A percentile compares a stretch with the other conserved stretches of the same genome.
Conservation (phyloP, 2,888 invertebrate genomes). For the Latheticus oryzae region DNA sequence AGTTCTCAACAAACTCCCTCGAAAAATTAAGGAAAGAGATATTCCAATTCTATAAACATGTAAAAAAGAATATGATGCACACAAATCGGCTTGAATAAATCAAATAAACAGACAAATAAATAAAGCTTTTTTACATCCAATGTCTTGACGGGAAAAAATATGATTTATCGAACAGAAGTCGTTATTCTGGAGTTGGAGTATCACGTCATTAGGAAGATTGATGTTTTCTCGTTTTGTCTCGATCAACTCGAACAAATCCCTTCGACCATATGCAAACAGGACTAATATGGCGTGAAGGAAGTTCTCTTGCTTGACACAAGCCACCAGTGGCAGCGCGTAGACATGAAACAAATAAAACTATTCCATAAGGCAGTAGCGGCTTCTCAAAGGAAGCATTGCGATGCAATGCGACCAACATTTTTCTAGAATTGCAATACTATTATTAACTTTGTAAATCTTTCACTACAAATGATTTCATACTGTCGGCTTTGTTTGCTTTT, state of each 20-base stretch:
- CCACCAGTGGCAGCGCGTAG: too few species aligned
- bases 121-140: slow-evolving; percentile 10
- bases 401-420: too few species aligned
- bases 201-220: slow-evolving; percentile 31
- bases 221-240: slow-evolving; percentile 20
- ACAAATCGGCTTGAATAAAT: slow-evolving; percentile 24
- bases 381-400: too few species aligned
- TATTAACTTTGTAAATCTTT: too few species aligned
- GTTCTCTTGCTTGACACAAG: too few species aligned
- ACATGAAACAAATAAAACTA: too few species aligned
- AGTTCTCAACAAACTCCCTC: too few species aligned
- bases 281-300: slow-evolving; percentile 22
- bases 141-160: slow-evolving; percentile 7
- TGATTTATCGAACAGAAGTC: slow-evolving; percentile 21
- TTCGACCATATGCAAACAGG: slow-evolving; percentile 19
- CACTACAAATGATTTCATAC: too few species aligned
- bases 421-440: too few species aligned
- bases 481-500: slow-evolving; percentile 1
- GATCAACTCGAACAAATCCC: slow-evolving; percentile 10
- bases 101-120: slow-evolving; percentile 33
- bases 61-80: too few species aligned
- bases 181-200: slow-evolving; percentile 9
- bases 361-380: neutral
- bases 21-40: too few species aligned
- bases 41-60: too few species aligned